Conservation (phyloP, 2,113 vertebrate genomes). For the Cervus canadensis region DNA sequence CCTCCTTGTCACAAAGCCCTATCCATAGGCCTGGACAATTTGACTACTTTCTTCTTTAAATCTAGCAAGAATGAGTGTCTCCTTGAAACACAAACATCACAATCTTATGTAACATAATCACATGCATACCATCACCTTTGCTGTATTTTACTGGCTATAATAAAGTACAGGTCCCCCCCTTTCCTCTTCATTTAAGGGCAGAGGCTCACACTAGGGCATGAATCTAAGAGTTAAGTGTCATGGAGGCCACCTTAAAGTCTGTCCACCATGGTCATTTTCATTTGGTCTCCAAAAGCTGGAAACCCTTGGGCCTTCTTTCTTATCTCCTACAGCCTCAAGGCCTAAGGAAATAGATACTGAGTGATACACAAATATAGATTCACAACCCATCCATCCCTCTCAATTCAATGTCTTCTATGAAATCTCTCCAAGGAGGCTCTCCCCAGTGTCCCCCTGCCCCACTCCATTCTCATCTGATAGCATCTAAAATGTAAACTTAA, state of each 20-base stretch:
- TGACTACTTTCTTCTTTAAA: not conserved
- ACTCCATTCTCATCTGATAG: not conserved
- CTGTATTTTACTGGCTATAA: not conserved
- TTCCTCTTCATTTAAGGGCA: not conserved
- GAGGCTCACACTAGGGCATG: not conserved
- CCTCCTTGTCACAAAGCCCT: not conserved
- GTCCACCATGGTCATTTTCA: not conserved
- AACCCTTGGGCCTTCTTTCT: not conserved
- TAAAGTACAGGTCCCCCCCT: not conserved
- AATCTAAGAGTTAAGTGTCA: not conserved
- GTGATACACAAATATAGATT: not conserved
- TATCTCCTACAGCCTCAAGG: not conserved
- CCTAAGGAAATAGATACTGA: not conserved
- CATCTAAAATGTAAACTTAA: slow-evolving; percentile 32
- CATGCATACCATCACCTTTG: not conserved
- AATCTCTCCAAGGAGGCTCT: not conserved
- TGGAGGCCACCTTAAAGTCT: not conserved
- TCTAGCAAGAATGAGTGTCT: not conserved
- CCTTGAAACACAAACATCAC: not conserved
- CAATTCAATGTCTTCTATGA: not conserved
- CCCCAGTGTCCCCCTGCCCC: not conserved
- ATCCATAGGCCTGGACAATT: not conserved
- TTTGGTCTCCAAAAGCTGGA: not conserved
- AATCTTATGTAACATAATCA: not conserved
- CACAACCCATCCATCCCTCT: not conserved